Evolutionary conservation across 2,888 invertebrate species (phyloP).

Genomic region (Zaprionus bogoriensis): DNA sequence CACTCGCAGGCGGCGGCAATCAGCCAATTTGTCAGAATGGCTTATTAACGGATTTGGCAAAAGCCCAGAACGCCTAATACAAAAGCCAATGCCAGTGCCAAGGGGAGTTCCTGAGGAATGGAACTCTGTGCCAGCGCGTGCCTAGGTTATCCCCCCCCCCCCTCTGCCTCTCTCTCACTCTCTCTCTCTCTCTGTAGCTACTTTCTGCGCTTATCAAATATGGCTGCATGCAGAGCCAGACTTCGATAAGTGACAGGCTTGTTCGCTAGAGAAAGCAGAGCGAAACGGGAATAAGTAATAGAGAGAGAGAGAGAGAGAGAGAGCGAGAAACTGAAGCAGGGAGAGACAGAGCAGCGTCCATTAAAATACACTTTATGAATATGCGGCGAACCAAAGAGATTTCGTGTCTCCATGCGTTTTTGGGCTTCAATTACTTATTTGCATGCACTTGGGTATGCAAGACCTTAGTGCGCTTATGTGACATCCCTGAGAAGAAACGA

Average conservation of each 20-base stretch:
- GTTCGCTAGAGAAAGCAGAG: too few relatives aligned
- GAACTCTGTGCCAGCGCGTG: background rate
- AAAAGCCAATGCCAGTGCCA: constrained; percentile 36
- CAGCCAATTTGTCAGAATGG: constrained; percentile 76
- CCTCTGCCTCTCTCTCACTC: background rate
- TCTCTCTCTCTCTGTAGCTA: background rate
- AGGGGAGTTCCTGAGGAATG: constrained; percentile 30
- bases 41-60: constrained; percentile 72
- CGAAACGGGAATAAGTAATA: background rate
- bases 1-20: constrained; percentile 42
- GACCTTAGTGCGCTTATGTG: background rate
- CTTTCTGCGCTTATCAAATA: constrained; percentile 53
- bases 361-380: constrained; percentile 68
- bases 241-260: constrained; percentile 48
- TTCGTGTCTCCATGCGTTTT: constrained; percentile 34
- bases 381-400: constrained; percentile 41
- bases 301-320: background rate
- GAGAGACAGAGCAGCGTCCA: constrained; percentile 33
- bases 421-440: constrained; percentile 12
- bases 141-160: background rate
- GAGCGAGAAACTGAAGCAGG: background rate
- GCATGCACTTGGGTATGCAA: background rate
- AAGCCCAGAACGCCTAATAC: constrained; percentile 53
- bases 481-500: background rate
- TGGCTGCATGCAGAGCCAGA: constrained; percentile 50